A percentile compares a stretch with the other conserved stretches of the same genome.
Evolutionary conservation across 2,888 invertebrate species (phyloP).

Genomic region (Meandrusa payeni): DNA sequence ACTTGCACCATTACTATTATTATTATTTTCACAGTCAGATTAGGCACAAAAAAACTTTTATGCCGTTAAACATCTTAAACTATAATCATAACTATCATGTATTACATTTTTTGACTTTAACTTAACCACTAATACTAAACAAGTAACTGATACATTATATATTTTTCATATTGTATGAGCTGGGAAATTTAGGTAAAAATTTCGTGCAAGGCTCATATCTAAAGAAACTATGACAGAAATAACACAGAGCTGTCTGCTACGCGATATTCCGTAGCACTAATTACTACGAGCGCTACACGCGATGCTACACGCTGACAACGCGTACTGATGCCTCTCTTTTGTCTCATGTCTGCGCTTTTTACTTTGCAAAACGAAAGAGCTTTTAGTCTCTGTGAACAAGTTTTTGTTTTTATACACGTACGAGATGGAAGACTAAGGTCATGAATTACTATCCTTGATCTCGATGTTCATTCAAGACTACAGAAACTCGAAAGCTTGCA

Average conservation of each 20-base stretch:
- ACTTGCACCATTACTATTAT: too few relatives aligned
- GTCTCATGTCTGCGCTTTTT: conserved; percentile 4
- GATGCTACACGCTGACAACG: not conserved
- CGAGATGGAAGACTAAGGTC: not conserved
- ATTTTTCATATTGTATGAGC: not conserved
- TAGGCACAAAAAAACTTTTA: too few relatives aligned
- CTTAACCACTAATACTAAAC: too few relatives aligned
- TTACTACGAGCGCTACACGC: not conserved
- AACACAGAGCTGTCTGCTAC: not conserved
- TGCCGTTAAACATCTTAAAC: too few relatives aligned
- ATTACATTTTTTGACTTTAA: too few relatives aligned
- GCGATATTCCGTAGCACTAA: not conserved
- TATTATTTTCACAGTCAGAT: too few relatives aligned
- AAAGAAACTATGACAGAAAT: not conserved
- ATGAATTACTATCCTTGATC: not conserved
- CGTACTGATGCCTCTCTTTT: conserved; percentile 1
- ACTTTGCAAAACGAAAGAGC: not conserved
- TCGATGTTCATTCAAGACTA: too few relatives aligned
- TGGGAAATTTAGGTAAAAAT: not conserved
- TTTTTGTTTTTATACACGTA: not conserved
- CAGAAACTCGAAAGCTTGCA: too few relatives aligned
- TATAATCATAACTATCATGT: too few relatives aligned
- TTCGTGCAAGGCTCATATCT: not conserved
- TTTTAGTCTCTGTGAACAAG: conserved; percentile 8
- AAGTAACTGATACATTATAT: not conserved